These are phyloP conservation scores for Cerceris rybyensis DNA, from an alignment of 2,888 invertebrate genomes.

Conservation along the genomic window DNA sequence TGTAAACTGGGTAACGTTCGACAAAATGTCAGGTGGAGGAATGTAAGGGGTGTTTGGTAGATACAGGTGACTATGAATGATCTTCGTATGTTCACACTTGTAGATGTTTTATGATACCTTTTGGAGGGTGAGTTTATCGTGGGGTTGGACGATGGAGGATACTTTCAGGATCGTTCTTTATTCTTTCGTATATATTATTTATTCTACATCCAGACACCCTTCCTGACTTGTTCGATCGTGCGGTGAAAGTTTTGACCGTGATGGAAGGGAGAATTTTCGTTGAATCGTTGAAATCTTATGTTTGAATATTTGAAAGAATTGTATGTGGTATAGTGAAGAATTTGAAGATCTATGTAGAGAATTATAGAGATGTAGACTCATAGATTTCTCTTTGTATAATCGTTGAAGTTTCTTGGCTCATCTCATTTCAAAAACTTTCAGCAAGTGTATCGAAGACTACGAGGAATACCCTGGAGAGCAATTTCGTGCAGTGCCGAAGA, in stretches of 20 bases:
- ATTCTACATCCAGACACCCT: conserved; percentile 63
- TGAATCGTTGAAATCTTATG: background rate
- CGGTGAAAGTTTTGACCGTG: conserved; percentile 61
- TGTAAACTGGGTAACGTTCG: conserved; percentile 7
- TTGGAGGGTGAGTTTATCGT: background rate
- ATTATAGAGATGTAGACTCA: background rate
- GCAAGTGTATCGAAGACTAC: conserved; percentile 18
- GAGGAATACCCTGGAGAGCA: conserved; percentile 60
- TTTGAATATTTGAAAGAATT: background rate
- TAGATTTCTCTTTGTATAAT: background rate
- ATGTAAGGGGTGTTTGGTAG: background rate
- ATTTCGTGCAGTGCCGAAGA: conserved; percentile 63
- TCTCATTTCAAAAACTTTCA: conserved; percentile 40
- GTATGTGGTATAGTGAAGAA: background rate
- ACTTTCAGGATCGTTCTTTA: conserved; percentile 69
- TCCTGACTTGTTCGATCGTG: conserved; percentile 30
- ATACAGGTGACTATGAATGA: too few species aligned
- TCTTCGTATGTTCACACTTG: background rate
- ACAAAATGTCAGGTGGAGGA: background rate
- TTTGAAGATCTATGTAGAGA: too few species aligned
- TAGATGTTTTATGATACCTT: too few species aligned
- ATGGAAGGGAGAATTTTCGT: conserved; percentile 14
- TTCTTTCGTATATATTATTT: conserved; percentile 71
- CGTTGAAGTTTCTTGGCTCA: background rate
- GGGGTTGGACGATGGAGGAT: conserved; percentile 44